Evolutionary conservation across 2,113 vertebrate species (phyloP).

Genomic region (Tympanuchus pallidicinctus): DNA sequence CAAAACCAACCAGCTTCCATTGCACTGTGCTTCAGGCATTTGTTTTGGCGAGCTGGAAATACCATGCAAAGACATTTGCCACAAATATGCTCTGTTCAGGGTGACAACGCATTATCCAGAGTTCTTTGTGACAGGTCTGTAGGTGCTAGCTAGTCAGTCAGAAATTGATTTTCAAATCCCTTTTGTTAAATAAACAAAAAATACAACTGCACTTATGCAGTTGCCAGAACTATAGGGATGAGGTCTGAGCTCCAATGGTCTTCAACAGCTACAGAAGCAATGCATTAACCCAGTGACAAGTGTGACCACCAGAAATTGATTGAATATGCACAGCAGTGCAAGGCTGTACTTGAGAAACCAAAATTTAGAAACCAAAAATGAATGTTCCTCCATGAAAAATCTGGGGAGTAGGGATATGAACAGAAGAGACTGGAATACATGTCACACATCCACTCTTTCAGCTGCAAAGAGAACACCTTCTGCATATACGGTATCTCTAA

Average conservation of each 20-base stretch:
- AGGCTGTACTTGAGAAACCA: not conserved
- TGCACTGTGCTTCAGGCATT: not conserved
- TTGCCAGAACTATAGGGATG: not conserved
- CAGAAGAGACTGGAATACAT: not conserved
- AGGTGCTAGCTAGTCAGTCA: not conserved
- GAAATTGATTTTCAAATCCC: not conserved
- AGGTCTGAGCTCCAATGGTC: not conserved
- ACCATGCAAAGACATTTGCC: not conserved
- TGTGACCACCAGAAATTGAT: not conserved
- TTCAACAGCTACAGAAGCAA: not conserved
- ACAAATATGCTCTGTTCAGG: not conserved
- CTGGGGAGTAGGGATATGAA: not conserved
- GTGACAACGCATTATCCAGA: not conserved
- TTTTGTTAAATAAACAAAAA: not conserved
- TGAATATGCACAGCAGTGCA: fast-evolving
- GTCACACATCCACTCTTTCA: fast-evolving
- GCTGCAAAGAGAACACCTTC: not conserved
- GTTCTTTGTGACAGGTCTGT: not conserved
- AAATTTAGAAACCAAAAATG: not conserved
- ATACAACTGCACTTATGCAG: not conserved
- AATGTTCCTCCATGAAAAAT: not conserved
- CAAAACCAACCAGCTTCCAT: not conserved
- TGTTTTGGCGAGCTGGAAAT: not conserved
- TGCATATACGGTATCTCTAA: not conserved
- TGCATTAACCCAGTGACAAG: not conserved